Evolutionary conservation across 2,797 vertebrate species (phyloP), one percentile per base, ranked within the genome.

Genomic region (Falco cherrug): DNA sequence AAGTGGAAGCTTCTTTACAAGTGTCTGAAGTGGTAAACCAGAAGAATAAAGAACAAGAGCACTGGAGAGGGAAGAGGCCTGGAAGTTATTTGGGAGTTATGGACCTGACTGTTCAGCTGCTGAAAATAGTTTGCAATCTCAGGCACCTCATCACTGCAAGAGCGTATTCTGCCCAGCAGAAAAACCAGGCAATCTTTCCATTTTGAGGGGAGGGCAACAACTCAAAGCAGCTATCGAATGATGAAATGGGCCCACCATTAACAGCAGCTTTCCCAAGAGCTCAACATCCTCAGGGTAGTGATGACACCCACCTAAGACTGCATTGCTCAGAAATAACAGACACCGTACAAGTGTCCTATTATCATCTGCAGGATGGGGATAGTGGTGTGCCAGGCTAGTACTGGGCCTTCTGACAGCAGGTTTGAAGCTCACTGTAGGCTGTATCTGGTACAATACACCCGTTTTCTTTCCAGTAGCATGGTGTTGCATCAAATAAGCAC

Each of bases 1-100:
- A 37, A 82, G 71, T 67, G 64, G 60, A 68, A 93, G 79, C 94
- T 91, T 89, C 88, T 61, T 76, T 35, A 57, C 14, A 53, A 87
- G 83, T 43, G 45, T 90, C 76, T 78, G 35, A 69, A 90, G 89
- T 39, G 21, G 87, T 94, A 92, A 97, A 95, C 13, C 33, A 89
- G 94, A 84, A 89, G 77, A 88, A 56, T 47, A 84, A 88, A 90
- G 85, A 87, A 86, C 31, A 64, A 79, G 51, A 70, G 77, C 33
- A 8, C n/a, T 6, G 1, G 73, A n/a, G 33, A 24, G 31, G 48
- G 79, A 77, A 77, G 51, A 4, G 9, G 61, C 92, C 96, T 97
- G 97, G 95, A 96, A 96, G 67, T 81, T 92, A 95, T 91, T 96
- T 95, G 80, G 84, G 85, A 95, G 71, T 90, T 91, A 79, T 6